Evolutionary conservation across 2,888 invertebrate genomes (phyloP), one percentile per base, ranked within the genome.

Genomic region (Homarus gammarus): DNA sequence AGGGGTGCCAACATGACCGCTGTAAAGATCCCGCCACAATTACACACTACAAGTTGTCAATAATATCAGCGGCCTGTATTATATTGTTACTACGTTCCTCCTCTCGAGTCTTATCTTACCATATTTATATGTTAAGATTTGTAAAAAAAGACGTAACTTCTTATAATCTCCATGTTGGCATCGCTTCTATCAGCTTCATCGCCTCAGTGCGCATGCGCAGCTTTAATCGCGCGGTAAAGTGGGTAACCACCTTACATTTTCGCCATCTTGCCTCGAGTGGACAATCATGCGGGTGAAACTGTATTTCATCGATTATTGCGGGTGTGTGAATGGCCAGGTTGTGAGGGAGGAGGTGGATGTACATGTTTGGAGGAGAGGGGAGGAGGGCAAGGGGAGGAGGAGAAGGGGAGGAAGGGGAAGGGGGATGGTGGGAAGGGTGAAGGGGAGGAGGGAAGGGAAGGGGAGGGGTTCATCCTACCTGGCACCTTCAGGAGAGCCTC

Each of bases 191-290:
- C 51, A 27, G 78, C 78, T 27, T 27, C 78, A 40, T 40, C 64
- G 40, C 81, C 40, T 31, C 81, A 40, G 27, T 56, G 81, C 81
- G 81, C 81, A 18, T 36, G 81, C 79, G 79, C 79, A 56, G 36
- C 56, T 22, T 51, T 79, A 79, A 79, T 79, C 79, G 79, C 81
- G 64, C 81, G 81, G 64, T 81, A 61, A 81, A 64, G 64, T 81
- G 40, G 64, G 40, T 27, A 81, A 81, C 64, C 56, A 15, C 36
- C 56, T 56, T 61, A 38, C 56, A 31, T 56, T n/a, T 33, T 56
- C 79, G 31, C 56, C 81, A 33, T 33, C 79, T 33, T 36, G 33
- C 61, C 61, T 36, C 79, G 38, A 38, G 38, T 64, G 64, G 81
- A 56, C 64, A 12, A 64, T 36, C 61, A 81, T 64, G 36, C n/a